Evolutionary conservation across 2,113 vertebrate genomes (phyloP), one percentile per base, ranked within the genome.

Genomic region (Engystomops pustulosus): DNA sequence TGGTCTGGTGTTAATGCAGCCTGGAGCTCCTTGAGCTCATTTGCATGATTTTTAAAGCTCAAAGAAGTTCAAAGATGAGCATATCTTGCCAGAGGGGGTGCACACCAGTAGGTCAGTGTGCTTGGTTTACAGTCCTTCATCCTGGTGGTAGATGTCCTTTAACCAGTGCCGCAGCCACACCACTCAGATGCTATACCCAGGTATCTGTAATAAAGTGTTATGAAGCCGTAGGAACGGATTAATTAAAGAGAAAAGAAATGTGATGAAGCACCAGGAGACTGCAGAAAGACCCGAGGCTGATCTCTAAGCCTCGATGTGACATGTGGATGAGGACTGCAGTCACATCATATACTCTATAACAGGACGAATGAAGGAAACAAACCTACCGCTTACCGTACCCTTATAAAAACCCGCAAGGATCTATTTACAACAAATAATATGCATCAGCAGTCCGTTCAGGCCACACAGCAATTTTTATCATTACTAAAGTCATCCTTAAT

Each of bases 191-290:
- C 9, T 49, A 45, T 49, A 15, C 45, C 30, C 44, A 30, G 23
- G 25, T 74, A 49, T 30, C 45, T 49, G 71, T 30, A 74, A 74
- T 49, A 74, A 74, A 45, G 30, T 74, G 45, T 49, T 49, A 15
- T 32, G 17, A 49, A 74, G 27, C 45, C 30, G 71, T 20, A 74
- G 44, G 44, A 74, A 74, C 71, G 44, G 71, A 74, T 74, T 74
- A 74, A 74, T 74, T 74, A 74, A 30, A 49, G 71, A 32, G 70
- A 72, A 47, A 44, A 72, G 45, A 32, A 74, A 74, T 51, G 44
- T 74, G 71, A 74, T 49, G 44, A 74, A 74, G 49, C 44, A 74
- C 44, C 71, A 74, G 71, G 71, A 74, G 71, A 49, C 14, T 4
- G 15, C 23, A 32, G 71, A 74, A 74, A 1, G 71, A 74, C 71